Evolutionary conservation across 2,113 vertebrate genomes (phyloP).

Genomic region (Hippopotamus amphibius): DNA sequence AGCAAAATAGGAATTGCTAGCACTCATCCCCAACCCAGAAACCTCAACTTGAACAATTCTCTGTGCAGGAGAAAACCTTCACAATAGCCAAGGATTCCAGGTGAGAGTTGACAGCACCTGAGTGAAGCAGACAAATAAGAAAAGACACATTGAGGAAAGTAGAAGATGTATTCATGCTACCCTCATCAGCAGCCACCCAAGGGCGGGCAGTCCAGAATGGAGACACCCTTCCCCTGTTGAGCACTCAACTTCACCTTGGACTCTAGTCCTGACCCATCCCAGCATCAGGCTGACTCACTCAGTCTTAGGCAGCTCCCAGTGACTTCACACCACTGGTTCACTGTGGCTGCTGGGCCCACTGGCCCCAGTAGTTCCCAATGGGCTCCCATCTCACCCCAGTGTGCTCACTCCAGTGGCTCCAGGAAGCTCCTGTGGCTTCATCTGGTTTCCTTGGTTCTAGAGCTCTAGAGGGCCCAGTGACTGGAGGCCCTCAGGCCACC

Average conservation of each 20-base stretch:
- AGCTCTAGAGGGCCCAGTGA: neutral
- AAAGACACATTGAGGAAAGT: too few species aligned
- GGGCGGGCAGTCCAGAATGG: too few species aligned
- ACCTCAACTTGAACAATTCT: neutral
- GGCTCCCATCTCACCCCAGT: accelerated
- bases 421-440: neutral
- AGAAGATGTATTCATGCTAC: neutral
- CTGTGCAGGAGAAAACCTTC: neutral
- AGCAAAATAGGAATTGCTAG: neutral
- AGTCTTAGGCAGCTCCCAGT: neutral
- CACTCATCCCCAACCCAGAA: neutral
- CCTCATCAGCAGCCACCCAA: neutral
- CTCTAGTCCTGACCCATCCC: neutral
- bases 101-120: neutral
- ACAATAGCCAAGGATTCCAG: neutral
- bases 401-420: neutral
- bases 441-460: neutral
- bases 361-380: too few species aligned
- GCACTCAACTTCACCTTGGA: neutral
- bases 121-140: neutral
- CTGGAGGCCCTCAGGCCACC: neutral
- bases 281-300: too few species aligned
- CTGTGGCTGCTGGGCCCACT: neutral
- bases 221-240: neutral
- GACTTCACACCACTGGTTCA: neutral